Evolutionary conservation across 2,113 vertebrate species (phyloP).

Genomic region (Paraplagusia blochii): DNA sequence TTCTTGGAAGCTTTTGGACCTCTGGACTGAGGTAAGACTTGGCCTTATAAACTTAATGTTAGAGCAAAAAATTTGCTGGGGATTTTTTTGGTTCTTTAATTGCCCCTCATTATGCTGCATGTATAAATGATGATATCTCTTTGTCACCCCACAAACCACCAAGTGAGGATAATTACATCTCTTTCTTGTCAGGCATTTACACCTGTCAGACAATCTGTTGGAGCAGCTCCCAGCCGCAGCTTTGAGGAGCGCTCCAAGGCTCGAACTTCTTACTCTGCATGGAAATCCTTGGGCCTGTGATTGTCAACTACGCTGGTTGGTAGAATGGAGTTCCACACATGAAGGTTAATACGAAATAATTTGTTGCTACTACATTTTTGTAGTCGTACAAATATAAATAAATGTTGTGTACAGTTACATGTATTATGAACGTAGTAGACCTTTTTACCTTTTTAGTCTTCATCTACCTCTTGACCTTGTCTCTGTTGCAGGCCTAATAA

Average conservation of each 20-base stretch:
- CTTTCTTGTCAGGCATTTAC: slow-evolving; percentile 65
- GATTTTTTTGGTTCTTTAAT: not conserved
- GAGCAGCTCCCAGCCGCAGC: slow-evolving; percentile 62
- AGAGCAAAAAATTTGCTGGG: too few relatives aligned
- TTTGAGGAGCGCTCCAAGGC: slow-evolving; percentile 58
- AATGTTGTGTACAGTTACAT: too few relatives aligned
- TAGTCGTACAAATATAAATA: too few relatives aligned
- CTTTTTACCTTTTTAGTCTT: not conserved
- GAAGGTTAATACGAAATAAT: slow-evolving; percentile 49
- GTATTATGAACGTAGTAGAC: too few relatives aligned
- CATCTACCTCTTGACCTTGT: not conserved
- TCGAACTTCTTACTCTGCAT: slow-evolving; percentile 75
- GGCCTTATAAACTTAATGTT: not conserved
- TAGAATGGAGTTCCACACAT: slow-evolving; percentile 73
- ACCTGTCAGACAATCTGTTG: slow-evolving; percentile 76
- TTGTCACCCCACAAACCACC: not conserved
- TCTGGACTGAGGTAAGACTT: slow-evolving; percentile 72
- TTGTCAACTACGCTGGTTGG: slow-evolving; percentile 74
- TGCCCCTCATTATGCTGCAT: slow-evolving; percentile 6
- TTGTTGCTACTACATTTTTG: too few relatives aligned
- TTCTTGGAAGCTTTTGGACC: slow-evolving; percentile 75
- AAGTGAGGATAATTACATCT: not conserved
- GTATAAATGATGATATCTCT: not conserved
- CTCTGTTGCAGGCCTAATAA: slow-evolving; percentile 71
- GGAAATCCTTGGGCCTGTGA: slow-evolving; percentile 80